These are phyloP conservation scores for Atrichornis clamosus DNA, from an alignment of 2,113 vertebrate species.

Conservation along the genomic window DNA sequence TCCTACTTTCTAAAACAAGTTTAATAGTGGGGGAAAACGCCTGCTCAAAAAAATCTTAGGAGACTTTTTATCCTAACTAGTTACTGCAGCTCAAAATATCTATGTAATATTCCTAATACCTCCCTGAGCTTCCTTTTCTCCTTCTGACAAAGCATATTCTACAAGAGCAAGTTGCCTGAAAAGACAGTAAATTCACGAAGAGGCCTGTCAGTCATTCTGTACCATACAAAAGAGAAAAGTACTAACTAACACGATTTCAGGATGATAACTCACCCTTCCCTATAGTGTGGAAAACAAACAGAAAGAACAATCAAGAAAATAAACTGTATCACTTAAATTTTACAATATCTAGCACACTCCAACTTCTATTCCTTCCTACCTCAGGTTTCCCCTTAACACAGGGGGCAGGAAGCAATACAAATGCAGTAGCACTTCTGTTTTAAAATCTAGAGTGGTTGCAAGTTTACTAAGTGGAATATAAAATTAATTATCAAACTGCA, in stretches of 20 bases:
- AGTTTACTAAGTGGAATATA: background rate
- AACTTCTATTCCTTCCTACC: background rate
- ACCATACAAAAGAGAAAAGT: background rate
- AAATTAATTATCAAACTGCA: background rate
- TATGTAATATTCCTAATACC: background rate
- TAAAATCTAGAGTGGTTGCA: background rate
- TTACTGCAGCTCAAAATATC: background rate
- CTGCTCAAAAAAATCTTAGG: fast-evolving
- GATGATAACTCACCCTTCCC: background rate
- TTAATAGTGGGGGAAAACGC: fast-evolving
- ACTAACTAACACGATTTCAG: background rate
- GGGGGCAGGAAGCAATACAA: background rate
- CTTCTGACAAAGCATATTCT: background rate
- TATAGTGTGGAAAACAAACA: background rate
- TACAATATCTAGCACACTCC: background rate
- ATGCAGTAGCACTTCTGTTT: background rate
- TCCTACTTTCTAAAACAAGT: background rate
- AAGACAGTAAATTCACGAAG: background rate
- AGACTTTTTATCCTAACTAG: background rate
- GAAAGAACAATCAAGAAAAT: background rate
- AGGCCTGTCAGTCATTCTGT: background rate
- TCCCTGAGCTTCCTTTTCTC: background rate
- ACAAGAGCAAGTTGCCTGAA: background rate
- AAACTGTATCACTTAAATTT: background rate
- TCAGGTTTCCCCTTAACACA: background rate